Evolutionary conservation across 2,113 vertebrate species (phyloP).

Genomic region (Pristiophorus japonicus): DNA sequence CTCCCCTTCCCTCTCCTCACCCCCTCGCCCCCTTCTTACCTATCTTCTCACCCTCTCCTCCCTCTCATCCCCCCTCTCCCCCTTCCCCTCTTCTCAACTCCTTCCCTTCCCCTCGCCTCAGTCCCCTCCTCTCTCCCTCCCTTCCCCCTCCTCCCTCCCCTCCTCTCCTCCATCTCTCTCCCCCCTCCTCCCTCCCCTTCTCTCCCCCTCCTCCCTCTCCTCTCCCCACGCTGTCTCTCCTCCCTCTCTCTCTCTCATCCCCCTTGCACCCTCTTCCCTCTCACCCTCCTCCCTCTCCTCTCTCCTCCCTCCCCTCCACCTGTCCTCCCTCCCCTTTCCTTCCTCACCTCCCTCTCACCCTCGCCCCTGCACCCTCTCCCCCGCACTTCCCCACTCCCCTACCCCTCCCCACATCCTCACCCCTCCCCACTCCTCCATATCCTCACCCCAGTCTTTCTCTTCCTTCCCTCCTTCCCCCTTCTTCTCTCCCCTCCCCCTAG

Average conservation of each 20-base stretch:
- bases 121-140: not conserved
- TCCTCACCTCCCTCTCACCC: fast-evolving
- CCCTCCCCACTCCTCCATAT: no score
- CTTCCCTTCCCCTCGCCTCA: not conserved
- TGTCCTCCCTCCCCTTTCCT: no score
- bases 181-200: not conserved
- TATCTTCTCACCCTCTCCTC: not conserved
- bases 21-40: no score
- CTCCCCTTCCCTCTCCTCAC: not conserved
- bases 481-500: no score
- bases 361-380: fast-evolving
- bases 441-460: no score
- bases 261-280: no score
- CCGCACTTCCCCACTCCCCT: not conserved
- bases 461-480: no score
- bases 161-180: not conserved
- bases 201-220: not conserved
- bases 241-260: no score
- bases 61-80: not conserved
- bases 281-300: not conserved
- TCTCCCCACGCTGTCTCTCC: no score
- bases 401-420: no score
- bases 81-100: not conserved
- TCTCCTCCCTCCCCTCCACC: not conserved
- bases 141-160: not conserved